Percentiles rank a stretch among this genome's conserved stretches.
Conservation (phyloP, 2,888 invertebrate species). For the Pycnomerus fuliginosus region DNA sequence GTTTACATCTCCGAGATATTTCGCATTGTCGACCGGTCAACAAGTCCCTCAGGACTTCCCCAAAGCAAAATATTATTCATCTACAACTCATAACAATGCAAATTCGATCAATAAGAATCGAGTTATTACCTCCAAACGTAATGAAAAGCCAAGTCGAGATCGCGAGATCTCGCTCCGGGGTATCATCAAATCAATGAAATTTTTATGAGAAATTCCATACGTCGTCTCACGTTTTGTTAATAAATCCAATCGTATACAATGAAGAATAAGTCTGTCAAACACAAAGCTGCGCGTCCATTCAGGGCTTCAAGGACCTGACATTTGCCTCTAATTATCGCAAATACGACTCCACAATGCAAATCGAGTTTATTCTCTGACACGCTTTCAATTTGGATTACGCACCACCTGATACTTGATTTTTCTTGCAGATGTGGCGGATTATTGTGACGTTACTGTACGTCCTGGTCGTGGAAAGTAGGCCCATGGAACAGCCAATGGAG, state of each 20-base stretch:
- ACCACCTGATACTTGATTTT: conserved; percentile 17
- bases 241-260: conserved; percentile 13
- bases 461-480: conserved; percentile 31
- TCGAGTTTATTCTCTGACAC: conserved; percentile 11
- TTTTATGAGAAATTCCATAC: no score
- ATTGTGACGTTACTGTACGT: conserved; percentile 34
- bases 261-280: conserved; percentile 15
- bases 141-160: no score
- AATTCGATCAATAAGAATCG: no score
- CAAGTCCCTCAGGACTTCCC: no score
- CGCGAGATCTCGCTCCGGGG: no score
- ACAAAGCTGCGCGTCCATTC: conserved; percentile 15
- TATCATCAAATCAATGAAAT: no score
- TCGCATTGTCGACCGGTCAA: no score
- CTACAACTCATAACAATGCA: no score
- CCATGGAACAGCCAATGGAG: conserved; percentile 34
- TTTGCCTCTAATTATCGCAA: conserved; percentile 1
- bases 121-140: no score
- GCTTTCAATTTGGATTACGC: conserved; percentile 22
- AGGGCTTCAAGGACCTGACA: conserved; percentile 6
- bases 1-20: no score
- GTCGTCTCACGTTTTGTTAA: no score
- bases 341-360: neutral
- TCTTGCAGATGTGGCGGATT: conserved; percentile 41
- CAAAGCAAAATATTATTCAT: no score